Conservation (phyloP, 2,797 vertebrate genomes). For the Todus mexicanus region DNA sequence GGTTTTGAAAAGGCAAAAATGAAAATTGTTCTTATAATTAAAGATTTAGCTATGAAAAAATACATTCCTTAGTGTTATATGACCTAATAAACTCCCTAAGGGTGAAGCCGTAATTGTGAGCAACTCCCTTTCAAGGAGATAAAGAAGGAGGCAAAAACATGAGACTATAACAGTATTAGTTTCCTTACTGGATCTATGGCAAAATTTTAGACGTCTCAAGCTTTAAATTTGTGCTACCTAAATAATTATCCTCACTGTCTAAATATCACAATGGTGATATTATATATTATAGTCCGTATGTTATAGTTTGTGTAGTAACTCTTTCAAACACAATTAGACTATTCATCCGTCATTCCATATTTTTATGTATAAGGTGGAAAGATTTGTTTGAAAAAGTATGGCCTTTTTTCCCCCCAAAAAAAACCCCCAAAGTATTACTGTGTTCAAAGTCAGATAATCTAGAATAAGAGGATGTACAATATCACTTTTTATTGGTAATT, state of each 20-base stretch:
- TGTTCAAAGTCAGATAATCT: neutral
- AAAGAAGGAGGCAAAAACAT: rapidly evolving
- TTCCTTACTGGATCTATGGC: neutral
- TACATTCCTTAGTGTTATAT: rapidly evolving
- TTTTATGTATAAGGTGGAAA: neutral
- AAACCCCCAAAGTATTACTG: neutral
- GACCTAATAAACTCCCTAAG: neutral
- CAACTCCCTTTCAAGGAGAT: neutral
- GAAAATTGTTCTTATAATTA: neutral
- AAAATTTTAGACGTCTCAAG: neutral
- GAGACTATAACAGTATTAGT: neutral
- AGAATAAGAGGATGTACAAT: neutral
- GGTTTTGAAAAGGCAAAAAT: neutral
- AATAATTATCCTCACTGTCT: neutral
- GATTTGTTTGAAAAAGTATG: neutral
- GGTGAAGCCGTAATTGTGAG: neutral
- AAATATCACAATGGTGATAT: neutral
- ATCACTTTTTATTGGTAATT: neutral
- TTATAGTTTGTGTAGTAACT: neutral
- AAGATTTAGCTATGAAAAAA: neutral
- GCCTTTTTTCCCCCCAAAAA: neutral
- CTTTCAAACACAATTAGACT: neutral
- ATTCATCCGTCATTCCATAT: neutral
- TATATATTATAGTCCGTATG: too few species aligned
- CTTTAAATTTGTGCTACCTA: neutral